Percentiles rank a stretch among this genome's conserved stretches.
phyloP scores from a whole-genome alignment of 35 echinoderm and acorn worm species.

The Patiria miniata region DNA sequence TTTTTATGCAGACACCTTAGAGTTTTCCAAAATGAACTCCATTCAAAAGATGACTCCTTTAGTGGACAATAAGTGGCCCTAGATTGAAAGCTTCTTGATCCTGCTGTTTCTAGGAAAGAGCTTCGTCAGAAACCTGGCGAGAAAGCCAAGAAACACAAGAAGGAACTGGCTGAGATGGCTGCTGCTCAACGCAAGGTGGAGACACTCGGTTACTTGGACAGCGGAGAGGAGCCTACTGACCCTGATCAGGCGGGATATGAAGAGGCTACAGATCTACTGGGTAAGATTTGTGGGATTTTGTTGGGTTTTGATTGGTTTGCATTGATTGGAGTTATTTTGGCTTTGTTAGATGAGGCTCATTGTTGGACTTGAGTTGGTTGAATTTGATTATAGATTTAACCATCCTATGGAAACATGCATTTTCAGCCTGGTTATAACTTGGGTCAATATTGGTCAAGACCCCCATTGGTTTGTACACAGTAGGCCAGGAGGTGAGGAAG shows the following conservation, averaged over 20 bases:
- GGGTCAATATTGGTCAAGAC: too few species aligned
- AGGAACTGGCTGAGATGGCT: constrained; percentile 69
- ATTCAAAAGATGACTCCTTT: not conserved
- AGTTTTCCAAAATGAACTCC: too few species aligned
- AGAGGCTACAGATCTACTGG: constrained; percentile 78
- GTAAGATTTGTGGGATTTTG: constrained; percentile 26
- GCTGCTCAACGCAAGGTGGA: constrained; percentile 79
- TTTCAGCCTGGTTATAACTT: too few species aligned
- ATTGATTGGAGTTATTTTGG: too few species aligned
- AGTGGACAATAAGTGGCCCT: not conserved
- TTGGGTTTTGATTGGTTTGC: not conserved
- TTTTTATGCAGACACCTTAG: too few species aligned
- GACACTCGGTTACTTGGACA: constrained; percentile 72
- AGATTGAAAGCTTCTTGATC: not conserved
- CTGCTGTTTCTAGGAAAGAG: constrained; percentile 50
- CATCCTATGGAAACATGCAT: too few species aligned
- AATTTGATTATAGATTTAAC: not conserved
- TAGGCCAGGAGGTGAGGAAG: too few species aligned
- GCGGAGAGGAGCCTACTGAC: constrained; percentile 61
- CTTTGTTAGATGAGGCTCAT: too few species aligned
- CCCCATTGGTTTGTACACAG: too few species aligned
- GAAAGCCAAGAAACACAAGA: constrained; percentile 90
- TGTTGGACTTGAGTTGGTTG: not conserved
- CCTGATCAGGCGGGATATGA: constrained; percentile 63
- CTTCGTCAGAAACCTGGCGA: constrained; percentile 50